Evolutionary conservation across 30 jellyfish, hydroid and myxozoan species (phyloP).

Genomic region (Phacellophora camtschatica): DNA sequence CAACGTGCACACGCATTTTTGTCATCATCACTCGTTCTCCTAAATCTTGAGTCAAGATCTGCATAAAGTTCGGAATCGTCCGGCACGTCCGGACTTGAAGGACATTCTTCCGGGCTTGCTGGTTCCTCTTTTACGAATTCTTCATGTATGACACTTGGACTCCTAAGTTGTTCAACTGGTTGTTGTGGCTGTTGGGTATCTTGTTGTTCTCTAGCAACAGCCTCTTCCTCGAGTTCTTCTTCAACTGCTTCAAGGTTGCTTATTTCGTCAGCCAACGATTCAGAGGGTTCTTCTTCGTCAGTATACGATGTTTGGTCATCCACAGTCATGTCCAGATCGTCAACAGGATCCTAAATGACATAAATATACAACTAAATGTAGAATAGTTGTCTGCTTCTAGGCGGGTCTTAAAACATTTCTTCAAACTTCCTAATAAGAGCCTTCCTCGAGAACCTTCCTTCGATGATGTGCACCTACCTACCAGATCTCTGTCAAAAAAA

Average conservation of each 20-base stretch:
- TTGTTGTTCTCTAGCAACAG: too few species aligned
- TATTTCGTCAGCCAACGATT: background rate
- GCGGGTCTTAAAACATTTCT: too few species aligned
- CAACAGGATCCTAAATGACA: background rate
- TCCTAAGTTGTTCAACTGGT: background rate
- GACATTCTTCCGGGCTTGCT: slow-evolving; percentile 7
- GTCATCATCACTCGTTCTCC: slow-evolving; percentile 63
- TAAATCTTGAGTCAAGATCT: slow-evolving; percentile 59
- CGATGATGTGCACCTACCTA: too few species aligned
- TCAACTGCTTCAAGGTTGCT: slow-evolving; percentile 44
- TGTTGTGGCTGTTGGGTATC: background rate
- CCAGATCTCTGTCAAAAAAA: too few species aligned
- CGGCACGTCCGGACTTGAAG: slow-evolving; percentile 71
- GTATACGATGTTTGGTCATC: background rate
- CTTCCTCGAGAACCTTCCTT: too few species aligned
- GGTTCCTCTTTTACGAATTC: slow-evolving; percentile 1
- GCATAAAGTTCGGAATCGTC: slow-evolving; percentile 71
- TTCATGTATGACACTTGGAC: background rate
- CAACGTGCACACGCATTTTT: slow-evolving; percentile 85
- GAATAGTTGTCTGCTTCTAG: too few species aligned
- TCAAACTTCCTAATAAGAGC: too few species aligned
- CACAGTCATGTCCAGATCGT: background rate
- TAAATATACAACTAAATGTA: too few species aligned
- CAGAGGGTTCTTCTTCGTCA: background rate
- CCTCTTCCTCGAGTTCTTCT: slow-evolving; percentile 23